phyloP scores from a whole-genome alignment of 2,888 invertebrate genomes.

The Lochmaea capreae region DNA sequence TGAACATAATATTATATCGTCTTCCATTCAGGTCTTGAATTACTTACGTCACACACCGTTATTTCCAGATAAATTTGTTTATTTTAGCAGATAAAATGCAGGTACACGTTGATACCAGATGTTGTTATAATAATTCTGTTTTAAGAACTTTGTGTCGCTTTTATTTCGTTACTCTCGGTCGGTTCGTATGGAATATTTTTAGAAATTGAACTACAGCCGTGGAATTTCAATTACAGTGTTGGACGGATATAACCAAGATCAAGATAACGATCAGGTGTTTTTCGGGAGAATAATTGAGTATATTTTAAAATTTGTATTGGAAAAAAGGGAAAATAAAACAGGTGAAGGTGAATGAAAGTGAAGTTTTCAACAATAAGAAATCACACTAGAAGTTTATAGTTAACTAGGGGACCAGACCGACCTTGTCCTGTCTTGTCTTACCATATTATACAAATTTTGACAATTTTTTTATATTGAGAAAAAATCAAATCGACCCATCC shows the following conservation, averaged over 20 bases:
- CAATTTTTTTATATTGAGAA: too few species aligned
- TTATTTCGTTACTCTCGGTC: neutral
- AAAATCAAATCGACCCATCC: too few species aligned
- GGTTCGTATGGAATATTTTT: slow-evolving; percentile 12
- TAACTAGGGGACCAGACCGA: too few species aligned
- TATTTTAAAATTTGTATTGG: neutral
- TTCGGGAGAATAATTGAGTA: neutral
- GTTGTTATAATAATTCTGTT: slow-evolving; percentile 24
- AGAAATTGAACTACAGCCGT: neutral
- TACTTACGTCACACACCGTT: slow-evolving; percentile 33
- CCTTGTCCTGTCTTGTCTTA: too few species aligned
- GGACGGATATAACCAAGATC: slow-evolving; percentile 10
- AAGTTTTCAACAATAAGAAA: too few species aligned
- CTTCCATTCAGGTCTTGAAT: slow-evolving; percentile 20
- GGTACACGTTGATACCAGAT: slow-evolving; percentile 41
- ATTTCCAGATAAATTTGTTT: slow-evolving; percentile 41
- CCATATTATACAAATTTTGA: too few species aligned
- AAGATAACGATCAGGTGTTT: slow-evolving; percentile 9
- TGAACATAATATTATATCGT: slow-evolving; percentile 14
- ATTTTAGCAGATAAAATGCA: slow-evolving; percentile 41
- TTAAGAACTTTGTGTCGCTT: slow-evolving; percentile 17
- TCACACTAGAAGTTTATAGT: too few species aligned
- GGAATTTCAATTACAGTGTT: slow-evolving; percentile 10
- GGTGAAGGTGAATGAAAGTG: neutral
- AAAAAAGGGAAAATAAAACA: neutral